Base-by-base conservation (phyloP, 1,140 invertebrate species). In the Lepidostoma basale region DNA sequence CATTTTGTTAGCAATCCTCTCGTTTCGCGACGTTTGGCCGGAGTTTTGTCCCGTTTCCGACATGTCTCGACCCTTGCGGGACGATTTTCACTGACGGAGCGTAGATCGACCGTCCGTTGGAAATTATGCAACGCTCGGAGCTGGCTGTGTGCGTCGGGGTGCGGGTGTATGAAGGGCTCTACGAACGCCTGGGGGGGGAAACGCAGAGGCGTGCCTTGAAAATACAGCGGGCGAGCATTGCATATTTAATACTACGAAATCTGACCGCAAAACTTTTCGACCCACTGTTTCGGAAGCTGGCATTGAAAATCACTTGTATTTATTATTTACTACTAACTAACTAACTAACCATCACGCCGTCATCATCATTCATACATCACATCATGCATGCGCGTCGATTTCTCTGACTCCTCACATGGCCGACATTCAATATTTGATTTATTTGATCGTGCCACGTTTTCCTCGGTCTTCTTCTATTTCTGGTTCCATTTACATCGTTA, bases 91-190 rank as follows among this genome's bases (percentile, higher is more conserved):
- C 36, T 59, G 59, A 23, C 49, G 40, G 26, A 39, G 54, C 20
- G 49, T 56, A 23, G 69, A 67, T 67, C 69, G 69, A 71, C 64
- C 69, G 64, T 28, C 28, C 58, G 67, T 26, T 30, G 56, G 18
- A 58, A 63, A 71, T 71, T 71, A 71, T 71, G 69, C 69, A 71
- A 71, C 30, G 59, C 42, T 45, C 56, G 23, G 28, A 58, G 25
- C 40, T 30, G 59, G 18, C 14, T 54, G 42, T 28, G 56, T 36
- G 44, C 2, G 4, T n/a, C 0, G 3, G 3, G 26, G 0, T 3
- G 33, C 10, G 36, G 40, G 56, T 42, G 36, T 23, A 36, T 6
- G 49, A 26, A 5, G 22, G 28, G 20, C 62, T 28, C 49, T 42
- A 18, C 49, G 10, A 10, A 26, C n/a, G 2, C 14, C 25, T 6